A percentile compares a stretch with the other conserved stretches of the same genome.
Evolutionary conservation across 2,888 invertebrate species (phyloP).

Genomic region (Drosophila siamana): DNA sequence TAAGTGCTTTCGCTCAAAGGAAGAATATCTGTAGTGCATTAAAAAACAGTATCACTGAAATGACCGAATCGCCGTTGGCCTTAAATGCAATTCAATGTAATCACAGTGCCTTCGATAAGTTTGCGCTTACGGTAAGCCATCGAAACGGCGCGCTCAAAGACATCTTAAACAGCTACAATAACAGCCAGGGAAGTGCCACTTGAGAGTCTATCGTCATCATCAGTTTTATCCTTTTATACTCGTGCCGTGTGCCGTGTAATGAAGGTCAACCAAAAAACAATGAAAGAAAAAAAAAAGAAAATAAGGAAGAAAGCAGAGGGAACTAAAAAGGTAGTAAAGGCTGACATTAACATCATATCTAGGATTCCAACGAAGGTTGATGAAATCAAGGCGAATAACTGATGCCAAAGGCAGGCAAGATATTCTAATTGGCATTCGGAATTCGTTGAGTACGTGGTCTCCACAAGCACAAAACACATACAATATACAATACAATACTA

Average conservation of each 20-base stretch:
- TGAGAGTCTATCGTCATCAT: constrained; percentile 4
- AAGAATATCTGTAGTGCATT: no score
- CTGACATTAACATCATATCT: constrained; percentile 17
- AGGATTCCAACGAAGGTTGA: not conserved
- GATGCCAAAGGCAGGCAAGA: constrained; percentile 27
- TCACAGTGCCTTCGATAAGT: not conserved
- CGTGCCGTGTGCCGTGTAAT: not conserved
- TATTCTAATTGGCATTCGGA: constrained; percentile 51
- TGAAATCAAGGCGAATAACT: constrained; percentile 32
- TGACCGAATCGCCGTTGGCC: not conserved
- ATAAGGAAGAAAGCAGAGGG: not conserved
- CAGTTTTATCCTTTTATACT: not conserved
- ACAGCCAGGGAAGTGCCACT: constrained; percentile 9
- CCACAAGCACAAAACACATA: not conserved
- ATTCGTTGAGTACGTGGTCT: constrained; percentile 11
- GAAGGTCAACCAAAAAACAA: constrained; percentile 10
- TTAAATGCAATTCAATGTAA: not conserved
- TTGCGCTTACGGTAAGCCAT: not conserved
- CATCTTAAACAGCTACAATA: constrained; percentile 4
- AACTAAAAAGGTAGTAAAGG: not conserved
- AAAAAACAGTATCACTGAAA: not conserved
- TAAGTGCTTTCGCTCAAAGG: no score
- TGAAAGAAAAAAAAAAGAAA: no score
- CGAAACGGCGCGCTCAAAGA: not conserved
- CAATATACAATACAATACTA: no score